These are phyloP conservation scores for Prietella phreatophila DNA, from an alignment of 2,113 vertebrate genomes.

Conservation along the genomic window DNA sequence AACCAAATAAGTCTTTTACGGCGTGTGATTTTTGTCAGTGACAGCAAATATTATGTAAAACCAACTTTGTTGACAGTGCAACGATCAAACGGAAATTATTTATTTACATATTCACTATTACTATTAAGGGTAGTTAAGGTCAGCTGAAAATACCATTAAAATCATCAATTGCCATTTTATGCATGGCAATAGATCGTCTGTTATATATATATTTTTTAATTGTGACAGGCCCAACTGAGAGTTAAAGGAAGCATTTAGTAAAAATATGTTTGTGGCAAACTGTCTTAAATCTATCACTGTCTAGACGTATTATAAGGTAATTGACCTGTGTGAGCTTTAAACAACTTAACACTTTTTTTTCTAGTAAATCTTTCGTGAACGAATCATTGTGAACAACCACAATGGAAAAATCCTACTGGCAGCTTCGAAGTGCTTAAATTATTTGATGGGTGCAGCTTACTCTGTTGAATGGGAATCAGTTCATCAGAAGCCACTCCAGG, in stretches of 20 bases:
- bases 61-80: background rate
- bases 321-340: background rate
- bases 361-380: too few species aligned
- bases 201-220: background rate
- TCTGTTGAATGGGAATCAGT: conserved; percentile 73
- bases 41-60: background rate
- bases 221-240: background rate
- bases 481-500: conserved; percentile 75
- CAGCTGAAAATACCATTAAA: background rate
- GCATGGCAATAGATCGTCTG: background rate
- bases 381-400: background rate
- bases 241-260: background rate
- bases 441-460: conserved; percentile 60
- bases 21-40: background rate
- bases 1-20: background rate
- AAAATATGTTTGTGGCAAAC: background rate
- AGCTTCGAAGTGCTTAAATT: background rate
- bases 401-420: background rate
- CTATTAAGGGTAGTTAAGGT: background rate
- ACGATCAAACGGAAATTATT: background rate
- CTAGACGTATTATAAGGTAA: background rate
- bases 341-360: background rate
- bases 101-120: background rate
- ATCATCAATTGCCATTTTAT: background rate
- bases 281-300: background rate